phyloP scores from a whole-genome alignment of 2,113 vertebrate genomes.

The Pelusios castaneus region DNA sequence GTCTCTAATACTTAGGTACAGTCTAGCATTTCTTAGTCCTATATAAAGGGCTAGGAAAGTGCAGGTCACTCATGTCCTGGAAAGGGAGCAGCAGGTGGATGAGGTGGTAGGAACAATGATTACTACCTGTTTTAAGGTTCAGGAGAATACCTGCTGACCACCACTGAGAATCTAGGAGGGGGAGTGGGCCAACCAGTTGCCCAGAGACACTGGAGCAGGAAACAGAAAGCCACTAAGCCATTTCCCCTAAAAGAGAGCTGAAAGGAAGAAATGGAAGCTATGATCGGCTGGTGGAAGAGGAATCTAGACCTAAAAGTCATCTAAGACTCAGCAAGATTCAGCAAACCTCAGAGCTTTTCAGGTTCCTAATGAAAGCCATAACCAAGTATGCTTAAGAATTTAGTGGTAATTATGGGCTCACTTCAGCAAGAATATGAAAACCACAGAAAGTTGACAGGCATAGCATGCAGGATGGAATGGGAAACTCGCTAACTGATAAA shows the following conservation, averaged over 20 bases:
- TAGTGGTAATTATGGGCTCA: neutral
- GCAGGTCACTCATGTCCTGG: neutral
- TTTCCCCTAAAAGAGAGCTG: neutral
- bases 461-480: no score
- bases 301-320: neutral
- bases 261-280: neutral
- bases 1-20: neutral
- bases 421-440: constrained; percentile 28
- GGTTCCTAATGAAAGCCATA: constrained; percentile 17
- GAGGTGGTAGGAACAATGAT: neutral
- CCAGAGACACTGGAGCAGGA: neutral
- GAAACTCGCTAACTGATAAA: no score
- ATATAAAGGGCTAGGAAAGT: neutral
- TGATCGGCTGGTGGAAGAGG: neutral
- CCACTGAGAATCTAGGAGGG: neutral
- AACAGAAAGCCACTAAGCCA: neutral
- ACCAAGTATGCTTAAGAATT: neutral
- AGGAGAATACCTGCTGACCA: neutral
- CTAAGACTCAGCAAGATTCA: neutral
- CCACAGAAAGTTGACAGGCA: neutral
- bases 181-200: neutral
- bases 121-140: neutral
- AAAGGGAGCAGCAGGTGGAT: neutral
- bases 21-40: neutral
- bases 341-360: neutral